Evolutionary conservation across 2,113 vertebrate species (phyloP).

Genomic region (Phasianus colchicus): DNA sequence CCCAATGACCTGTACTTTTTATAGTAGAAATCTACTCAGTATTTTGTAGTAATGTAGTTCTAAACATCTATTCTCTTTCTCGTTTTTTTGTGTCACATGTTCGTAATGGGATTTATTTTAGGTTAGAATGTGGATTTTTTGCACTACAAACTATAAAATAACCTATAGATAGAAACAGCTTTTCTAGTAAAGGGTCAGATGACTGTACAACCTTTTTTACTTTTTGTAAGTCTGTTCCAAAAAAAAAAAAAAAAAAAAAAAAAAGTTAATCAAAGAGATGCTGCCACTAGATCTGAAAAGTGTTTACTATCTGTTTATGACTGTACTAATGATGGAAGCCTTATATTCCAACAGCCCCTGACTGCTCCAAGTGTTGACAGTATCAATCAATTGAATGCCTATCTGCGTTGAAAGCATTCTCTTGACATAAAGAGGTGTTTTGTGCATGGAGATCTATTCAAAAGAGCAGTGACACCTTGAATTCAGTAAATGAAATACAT

Average conservation of each 20-base stretch:
- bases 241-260: background rate
- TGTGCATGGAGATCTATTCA: background rate
- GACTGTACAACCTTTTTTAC: no score
- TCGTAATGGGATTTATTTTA: background rate
- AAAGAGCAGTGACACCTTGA: background rate
- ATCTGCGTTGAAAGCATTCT: background rate
- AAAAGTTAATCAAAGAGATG: background rate
- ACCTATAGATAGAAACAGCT: background rate
- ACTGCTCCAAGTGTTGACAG: background rate
- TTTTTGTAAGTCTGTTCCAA: background rate
- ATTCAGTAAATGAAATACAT: background rate
- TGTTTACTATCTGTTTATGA: fast-evolving
- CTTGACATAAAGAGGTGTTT: background rate
- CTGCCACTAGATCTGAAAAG: background rate
- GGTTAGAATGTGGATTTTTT: background rate
- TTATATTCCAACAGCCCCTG: background rate
- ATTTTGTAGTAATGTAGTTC: background rate
- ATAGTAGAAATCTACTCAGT: background rate
- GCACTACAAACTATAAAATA: background rate
- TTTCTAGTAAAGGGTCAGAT: background rate
- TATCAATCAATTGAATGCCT: background rate
- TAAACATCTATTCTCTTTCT: background rate
- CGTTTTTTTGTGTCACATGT: background rate
- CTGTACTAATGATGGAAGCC: background rate
- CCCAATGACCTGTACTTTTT: background rate